Base-by-base conservation (phyloP, 2,888 invertebrate species). In the Aproaerema taeniolella region DNA sequence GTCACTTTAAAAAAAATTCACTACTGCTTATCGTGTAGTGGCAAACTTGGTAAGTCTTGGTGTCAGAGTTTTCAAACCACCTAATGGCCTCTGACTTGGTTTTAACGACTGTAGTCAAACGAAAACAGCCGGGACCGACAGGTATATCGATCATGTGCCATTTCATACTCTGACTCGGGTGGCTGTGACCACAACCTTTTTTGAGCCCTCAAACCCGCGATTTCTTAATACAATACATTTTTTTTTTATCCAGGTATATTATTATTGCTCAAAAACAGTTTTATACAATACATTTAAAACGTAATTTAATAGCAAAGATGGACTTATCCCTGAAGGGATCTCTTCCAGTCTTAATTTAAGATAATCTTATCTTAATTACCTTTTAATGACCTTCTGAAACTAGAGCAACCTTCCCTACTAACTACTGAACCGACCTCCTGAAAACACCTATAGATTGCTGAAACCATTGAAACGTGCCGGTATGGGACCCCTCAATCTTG, bases 401-500 rank as follows among this genome's bases (percentile, higher is more conserved):
- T 70, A 71, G 76, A 83, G 83, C 66, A 67, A 39, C 53, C 49
- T 68, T 31, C 54, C 25, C 2, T 30, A 33, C 52, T 28, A 50
- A 40, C 42, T 49, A 49, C 63, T 58, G 55, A 56, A 54, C 50
- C 61, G 61, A 67, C 67, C 70, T 78, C 79, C 72, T 70, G 80
- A 81, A 74, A 75, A 75, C 24, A 76, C 77, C 77, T 80, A 83
- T 83, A 78, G 80, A 72, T 70, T 49, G 58, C 74, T 75, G 74
- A 78, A 82, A 73, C 81, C 77, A 75, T 82, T 66, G 68, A 70
- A 76, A 81, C 78, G 79, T 81, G 75, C 75, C 71, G 58, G 67
- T 62, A 79, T 73, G 77, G 77, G 75, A 74, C 68, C 73, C 76
- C 75, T 77, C 70, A 74, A 68, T 58, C 51, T 40, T 61, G 56